Evolutionary conservation across 2,113 vertebrate genomes (phyloP).

Genomic region (Carassius gibelio): DNA sequence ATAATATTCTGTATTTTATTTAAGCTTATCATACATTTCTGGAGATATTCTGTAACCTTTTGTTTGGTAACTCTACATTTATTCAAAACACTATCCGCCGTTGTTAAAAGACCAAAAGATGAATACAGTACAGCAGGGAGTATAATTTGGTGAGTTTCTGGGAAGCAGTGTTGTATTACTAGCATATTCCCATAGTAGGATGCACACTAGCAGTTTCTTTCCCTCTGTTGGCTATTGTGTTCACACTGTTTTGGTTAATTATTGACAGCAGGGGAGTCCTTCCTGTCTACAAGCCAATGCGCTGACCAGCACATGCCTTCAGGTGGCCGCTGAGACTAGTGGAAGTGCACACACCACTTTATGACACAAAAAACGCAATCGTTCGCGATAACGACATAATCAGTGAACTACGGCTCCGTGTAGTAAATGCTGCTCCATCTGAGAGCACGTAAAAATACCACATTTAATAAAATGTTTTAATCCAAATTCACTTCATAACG

Average conservation of each 20-base stretch:
- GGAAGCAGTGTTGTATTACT: background rate
- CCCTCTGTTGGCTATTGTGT: background rate
- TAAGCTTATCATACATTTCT: background rate
- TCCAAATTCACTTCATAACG: no score
- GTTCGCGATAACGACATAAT: no score
- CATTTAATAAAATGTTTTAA: no score
- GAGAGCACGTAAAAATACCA: no score
- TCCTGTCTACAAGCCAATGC: background rate
- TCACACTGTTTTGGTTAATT: conserved; percentile 34
- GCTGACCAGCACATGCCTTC: conserved; percentile 11
- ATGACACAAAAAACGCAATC: background rate
- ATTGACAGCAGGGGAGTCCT: conserved; percentile 19
- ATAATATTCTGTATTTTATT: background rate
- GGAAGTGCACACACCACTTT: background rate
- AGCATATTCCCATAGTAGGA: background rate
- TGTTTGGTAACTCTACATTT: background rate
- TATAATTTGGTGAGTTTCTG: background rate
- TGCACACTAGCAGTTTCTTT: background rate
- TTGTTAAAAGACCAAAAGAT: background rate
- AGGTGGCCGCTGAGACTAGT: background rate
- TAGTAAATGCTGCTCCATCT: no score
- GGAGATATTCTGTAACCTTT: background rate
- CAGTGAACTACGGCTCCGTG: no score
- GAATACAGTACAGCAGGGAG: background rate
- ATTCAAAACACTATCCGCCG: background rate